Percentiles rank a stretch among this genome's conserved stretches.
Evolutionary conservation across 2,113 vertebrate genomes (phyloP).

Genomic region (Mastomys natalensis): DNA sequence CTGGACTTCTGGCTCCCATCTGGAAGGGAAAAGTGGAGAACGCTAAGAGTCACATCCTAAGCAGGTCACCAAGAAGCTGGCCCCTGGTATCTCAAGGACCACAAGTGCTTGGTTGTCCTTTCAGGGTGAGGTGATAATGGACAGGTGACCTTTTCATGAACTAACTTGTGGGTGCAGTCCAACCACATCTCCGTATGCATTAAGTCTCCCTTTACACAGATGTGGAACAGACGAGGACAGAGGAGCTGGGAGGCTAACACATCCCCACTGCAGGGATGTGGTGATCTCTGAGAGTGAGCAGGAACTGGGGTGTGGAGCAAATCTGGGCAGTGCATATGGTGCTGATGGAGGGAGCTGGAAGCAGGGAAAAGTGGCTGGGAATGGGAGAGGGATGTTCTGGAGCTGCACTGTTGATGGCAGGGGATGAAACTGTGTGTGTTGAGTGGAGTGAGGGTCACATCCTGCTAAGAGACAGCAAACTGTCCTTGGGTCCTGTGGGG

Average conservation of each 20-base stretch:
- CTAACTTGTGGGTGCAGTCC: rapidly evolving
- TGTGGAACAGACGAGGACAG: neutral
- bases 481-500: neutral
- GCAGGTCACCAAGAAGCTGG: neutral
- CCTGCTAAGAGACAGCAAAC: neutral
- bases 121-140: neutral
- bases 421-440: rapidly evolving
- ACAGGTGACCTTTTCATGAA: rapidly evolving
- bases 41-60: neutral
- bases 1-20: slow-evolving; percentile 92
- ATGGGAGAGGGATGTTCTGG: neutral
- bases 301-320: neutral
- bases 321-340: neutral
- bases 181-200: neutral
- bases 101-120: neutral
- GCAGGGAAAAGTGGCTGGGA: rapidly evolving
- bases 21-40: slow-evolving; percentile 79
- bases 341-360: neutral
- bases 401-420: neutral
- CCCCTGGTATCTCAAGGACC: neutral
- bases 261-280: rapidly evolving
- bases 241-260: neutral
- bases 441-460: rapidly evolving
- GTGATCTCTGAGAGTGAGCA: neutral
- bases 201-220: neutral